phyloP scores from a whole-genome alignment of 2,888 invertebrate genomes.

The Sesia apiformis region DNA sequence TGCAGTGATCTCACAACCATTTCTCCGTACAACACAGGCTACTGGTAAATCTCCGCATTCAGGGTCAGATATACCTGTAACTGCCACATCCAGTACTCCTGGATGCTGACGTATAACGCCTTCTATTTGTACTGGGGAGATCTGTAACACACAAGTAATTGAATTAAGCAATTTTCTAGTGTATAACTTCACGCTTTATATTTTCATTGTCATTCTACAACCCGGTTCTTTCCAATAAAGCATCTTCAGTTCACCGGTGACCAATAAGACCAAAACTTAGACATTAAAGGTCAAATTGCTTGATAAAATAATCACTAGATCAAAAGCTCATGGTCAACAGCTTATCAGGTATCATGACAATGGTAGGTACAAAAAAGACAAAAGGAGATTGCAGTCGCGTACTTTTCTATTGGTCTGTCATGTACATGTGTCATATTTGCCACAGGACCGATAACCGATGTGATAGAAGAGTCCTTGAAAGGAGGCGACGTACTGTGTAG shows the following conservation, averaged over 20 bases:
- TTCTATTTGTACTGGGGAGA: slow-evolving; percentile 44
- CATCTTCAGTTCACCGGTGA: too few species aligned
- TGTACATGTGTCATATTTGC: background rate
- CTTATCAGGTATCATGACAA: background rate
- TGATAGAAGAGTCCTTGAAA: too few species aligned
- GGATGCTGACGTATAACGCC: slow-evolving; percentile 31
- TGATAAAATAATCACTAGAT: too few species aligned
- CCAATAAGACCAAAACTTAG: too few species aligned
- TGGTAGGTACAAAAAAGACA: background rate
- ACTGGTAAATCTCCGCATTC: slow-evolving; percentile 37
- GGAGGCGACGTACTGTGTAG: too few species aligned
- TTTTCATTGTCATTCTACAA: too few species aligned
- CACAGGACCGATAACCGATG: too few species aligned
- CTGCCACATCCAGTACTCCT: slow-evolving; percentile 34
- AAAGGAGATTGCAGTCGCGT: background rate
- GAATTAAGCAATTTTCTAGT: too few species aligned
- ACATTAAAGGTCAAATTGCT: too few species aligned
- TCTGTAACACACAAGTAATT: slow-evolving; percentile 15
- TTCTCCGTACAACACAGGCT: slow-evolving; percentile 30
- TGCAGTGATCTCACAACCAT: slow-evolving; percentile 21
- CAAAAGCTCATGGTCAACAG: too few species aligned
- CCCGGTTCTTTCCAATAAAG: too few species aligned
- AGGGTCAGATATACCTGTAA: slow-evolving; percentile 30
- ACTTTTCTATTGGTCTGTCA: background rate
- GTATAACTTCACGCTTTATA: too few species aligned